Percentiles rank a stretch among this genome's conserved stretches.
Evolutionary conservation across 2,797 vertebrate genomes (phyloP).

Genomic region (Emydoidea blandingii): DNA sequence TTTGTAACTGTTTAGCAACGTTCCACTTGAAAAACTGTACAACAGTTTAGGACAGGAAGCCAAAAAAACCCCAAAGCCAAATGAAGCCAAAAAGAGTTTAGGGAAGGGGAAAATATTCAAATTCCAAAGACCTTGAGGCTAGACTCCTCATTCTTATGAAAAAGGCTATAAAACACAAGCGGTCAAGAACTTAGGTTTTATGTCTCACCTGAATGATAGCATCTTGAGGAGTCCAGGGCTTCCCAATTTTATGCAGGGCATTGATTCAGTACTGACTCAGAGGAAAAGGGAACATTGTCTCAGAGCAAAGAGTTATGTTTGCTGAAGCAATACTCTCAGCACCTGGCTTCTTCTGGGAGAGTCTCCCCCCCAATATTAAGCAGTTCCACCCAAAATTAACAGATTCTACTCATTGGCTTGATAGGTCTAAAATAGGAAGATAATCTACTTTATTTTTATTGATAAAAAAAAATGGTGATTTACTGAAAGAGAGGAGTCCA

Average conservation of each 20-base stretch:
- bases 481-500: no score
- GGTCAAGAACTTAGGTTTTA: background rate
- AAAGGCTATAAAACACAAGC: no score
- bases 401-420: no score
- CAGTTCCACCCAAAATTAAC: no score
- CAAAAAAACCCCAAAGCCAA: background rate
- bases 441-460: no score
- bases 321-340: background rate
- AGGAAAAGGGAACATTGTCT: background rate
- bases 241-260: background rate
- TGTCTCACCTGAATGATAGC: background rate
- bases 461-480: no score
- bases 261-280: background rate
- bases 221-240: background rate
- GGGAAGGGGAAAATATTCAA: no score
- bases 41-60: background rate
- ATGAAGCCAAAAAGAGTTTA: background rate
- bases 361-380: background rate
- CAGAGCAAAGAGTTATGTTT: background rate
- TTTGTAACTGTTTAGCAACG: rapidly evolving
- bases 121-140: no score
- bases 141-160: no score
- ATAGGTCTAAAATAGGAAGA: no score
- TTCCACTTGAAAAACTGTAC: background rate
- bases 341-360: background rate